phyloP scores from a whole-genome alignment of 2,113 vertebrate genomes.

The Rattus rattus region DNA sequence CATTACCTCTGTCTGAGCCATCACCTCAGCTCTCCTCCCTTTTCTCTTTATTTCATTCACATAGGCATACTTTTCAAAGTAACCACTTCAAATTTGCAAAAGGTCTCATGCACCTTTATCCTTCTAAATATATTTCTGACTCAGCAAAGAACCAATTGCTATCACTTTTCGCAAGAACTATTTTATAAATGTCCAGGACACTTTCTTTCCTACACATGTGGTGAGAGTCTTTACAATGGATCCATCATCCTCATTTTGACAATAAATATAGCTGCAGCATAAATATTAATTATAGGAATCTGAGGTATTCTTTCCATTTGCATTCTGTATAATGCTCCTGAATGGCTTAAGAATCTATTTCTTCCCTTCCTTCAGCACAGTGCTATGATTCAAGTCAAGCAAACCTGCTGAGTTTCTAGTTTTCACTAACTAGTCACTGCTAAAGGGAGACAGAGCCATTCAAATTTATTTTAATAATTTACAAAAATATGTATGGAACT shows the following conservation, averaged over 20 bases:
- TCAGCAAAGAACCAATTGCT: background rate
- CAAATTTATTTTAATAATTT: constrained; percentile 18
- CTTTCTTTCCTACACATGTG: background rate
- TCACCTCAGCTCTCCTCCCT: background rate
- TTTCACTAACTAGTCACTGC: background rate
- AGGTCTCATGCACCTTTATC: background rate
- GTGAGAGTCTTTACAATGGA: background rate
- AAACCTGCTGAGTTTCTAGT: background rate
- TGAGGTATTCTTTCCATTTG: background rate
- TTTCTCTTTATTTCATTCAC: background rate
- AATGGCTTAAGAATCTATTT: background rate
- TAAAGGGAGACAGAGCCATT: background rate
- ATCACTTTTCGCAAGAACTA: background rate
- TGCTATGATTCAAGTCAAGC: background rate
- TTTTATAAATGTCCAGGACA: background rate
- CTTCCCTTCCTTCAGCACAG: background rate
- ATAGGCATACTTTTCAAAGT: background rate
- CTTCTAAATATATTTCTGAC: background rate
- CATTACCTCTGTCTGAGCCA: background rate
- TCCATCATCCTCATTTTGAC: background rate
- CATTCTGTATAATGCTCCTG: background rate
- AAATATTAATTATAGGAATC: constrained; percentile 9
- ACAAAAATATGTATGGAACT: background rate
- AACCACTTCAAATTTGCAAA: background rate
- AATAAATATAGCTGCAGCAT: background rate